These are phyloP conservation scores for Porites lobata DNA, from an alignment of 92 coral and sea anemone genomes.

Conservation along the genomic window DNA sequence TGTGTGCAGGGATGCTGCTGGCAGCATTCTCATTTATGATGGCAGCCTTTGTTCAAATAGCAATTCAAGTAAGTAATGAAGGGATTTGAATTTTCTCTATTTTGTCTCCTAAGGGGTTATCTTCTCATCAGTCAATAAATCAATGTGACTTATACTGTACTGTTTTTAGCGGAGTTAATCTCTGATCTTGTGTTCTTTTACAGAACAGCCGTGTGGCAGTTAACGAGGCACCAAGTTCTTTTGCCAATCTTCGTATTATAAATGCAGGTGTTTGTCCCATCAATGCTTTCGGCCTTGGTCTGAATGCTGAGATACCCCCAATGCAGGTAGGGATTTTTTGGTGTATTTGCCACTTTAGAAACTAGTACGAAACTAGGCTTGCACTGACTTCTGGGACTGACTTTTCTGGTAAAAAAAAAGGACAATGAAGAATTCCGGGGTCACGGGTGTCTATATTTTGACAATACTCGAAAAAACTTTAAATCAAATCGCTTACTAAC, in stretches of 20 bases:
- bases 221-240: conserved; percentile 74
- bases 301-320: conserved; percentile 59
- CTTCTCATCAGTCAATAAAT: too few species aligned
- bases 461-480: too few species aligned
- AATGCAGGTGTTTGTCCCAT: conserved; percentile 91
- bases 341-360: too few species aligned
- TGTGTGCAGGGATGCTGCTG: conserved; percentile 98
- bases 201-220: conserved; percentile 83
- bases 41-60: conserved; percentile 95
- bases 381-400: too few species aligned
- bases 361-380: too few species aligned
- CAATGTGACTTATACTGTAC: too few species aligned
- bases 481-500: too few species aligned
- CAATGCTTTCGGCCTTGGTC: conserved; percentile 73
- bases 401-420: too few species aligned
- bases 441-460: too few species aligned
- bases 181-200: background rate
- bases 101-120: too few species aligned
- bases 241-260: conserved; percentile 87
- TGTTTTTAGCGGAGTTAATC: background rate
- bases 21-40: conserved; percentile 92
- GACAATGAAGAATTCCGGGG: too few species aligned
- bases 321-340: conserved; percentile 12
- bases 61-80: conserved; percentile 76
- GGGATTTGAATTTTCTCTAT: too few species aligned